Conservation (phyloP, 1,140 invertebrate genomes). For the Pseudomyrmex flavicornis region DNA sequence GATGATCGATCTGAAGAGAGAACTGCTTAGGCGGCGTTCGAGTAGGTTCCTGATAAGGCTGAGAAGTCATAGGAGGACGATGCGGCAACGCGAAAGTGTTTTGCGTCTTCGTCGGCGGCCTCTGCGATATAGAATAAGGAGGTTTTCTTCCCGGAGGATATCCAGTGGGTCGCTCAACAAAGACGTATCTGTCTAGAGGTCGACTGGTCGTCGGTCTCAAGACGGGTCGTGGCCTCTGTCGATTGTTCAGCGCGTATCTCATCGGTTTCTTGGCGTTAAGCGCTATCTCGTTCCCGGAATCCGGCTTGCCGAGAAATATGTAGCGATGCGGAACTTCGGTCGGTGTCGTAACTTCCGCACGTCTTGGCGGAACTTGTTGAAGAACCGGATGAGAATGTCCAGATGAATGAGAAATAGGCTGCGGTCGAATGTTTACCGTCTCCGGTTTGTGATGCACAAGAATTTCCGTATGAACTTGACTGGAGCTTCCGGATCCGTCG, state of each 20-base stretch:
- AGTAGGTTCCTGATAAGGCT: slow-evolving; percentile 64
- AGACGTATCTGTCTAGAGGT: slow-evolving; percentile 73
- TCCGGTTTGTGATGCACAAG: slow-evolving; percentile 82
- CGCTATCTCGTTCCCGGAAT: slow-evolving; percentile 74
- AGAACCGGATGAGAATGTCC: slow-evolving; percentile 57
- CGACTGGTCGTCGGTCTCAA: slow-evolving; percentile 73
- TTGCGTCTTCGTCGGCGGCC: slow-evolving; percentile 69
- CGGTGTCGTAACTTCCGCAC: slow-evolving; percentile 77
- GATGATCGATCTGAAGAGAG: slow-evolving; percentile 56
- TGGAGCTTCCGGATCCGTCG: slow-evolving; percentile 69
- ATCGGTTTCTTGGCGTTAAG: slow-evolving; percentile 76
- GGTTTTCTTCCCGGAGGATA: slow-evolving; percentile 74
- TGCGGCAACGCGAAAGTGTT: slow-evolving; percentile 60
- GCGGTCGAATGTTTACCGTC: slow-evolving; percentile 74
- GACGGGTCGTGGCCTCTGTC: slow-evolving; percentile 77
- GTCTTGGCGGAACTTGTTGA: slow-evolving; percentile 78
- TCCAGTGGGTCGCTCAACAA: slow-evolving; percentile 74
- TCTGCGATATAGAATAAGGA: slow-evolving; percentile 65
- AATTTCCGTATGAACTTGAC: slow-evolving; percentile 82
- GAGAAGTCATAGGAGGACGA: slow-evolving; percentile 45
- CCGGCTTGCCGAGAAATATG: slow-evolving; percentile 72
- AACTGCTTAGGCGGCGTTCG: slow-evolving; percentile 41
- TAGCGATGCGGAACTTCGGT: slow-evolving; percentile 76
- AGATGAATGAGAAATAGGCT: slow-evolving; percentile 62
- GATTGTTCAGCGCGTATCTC: slow-evolving; percentile 66